These are phyloP conservation scores for Otocyon megalotis DNA, from an alignment of 2,113 vertebrate species.

Conservation along the genomic window DNA sequence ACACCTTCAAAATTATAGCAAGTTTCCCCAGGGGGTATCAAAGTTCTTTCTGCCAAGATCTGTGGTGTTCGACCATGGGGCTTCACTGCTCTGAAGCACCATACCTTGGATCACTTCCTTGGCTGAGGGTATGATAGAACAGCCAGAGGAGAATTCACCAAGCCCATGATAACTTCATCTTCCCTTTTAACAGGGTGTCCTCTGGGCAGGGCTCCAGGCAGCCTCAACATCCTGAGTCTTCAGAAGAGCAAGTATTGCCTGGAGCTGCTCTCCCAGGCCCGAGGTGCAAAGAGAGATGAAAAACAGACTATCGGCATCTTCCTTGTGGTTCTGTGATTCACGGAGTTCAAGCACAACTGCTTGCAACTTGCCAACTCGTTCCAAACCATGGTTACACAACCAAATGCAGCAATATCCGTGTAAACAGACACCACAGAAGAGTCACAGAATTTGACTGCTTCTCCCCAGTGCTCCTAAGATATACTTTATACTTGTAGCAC, in stretches of 20 bases:
- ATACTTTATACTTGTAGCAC: background rate
- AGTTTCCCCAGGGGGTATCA: conserved; percentile 75
- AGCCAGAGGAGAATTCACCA: conserved; percentile 83
- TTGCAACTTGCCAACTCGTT: conserved; percentile 21
- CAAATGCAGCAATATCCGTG: background rate
- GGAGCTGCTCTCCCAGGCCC: background rate
- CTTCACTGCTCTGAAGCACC: conserved; percentile 78
- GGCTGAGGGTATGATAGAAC: conserved; percentile 83
- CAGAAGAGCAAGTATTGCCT: background rate
- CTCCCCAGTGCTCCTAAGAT: background rate
- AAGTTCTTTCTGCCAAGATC: conserved; percentile 82
- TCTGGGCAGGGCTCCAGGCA: conserved; percentile 44
- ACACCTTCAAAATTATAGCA: conserved; percentile 85
- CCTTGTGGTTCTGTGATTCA: background rate
- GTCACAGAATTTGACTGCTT: background rate
- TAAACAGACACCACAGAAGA: background rate
- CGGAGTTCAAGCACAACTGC: conserved; percentile 32
- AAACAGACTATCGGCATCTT: background rate
- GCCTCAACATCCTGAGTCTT: background rate
- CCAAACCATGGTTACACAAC: conserved; percentile 27
- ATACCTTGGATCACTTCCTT: conserved; percentile 79
- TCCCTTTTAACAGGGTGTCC: conserved; percentile 42
- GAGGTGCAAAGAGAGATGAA: background rate
- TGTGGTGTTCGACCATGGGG: conserved; percentile 68
- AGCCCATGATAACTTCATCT: conserved; percentile 87